Percentiles rank a stretch among this genome's conserved stretches.
Conservation (phyloP, 2,797 vertebrate genomes). For the Syncerus caffer region DNA sequence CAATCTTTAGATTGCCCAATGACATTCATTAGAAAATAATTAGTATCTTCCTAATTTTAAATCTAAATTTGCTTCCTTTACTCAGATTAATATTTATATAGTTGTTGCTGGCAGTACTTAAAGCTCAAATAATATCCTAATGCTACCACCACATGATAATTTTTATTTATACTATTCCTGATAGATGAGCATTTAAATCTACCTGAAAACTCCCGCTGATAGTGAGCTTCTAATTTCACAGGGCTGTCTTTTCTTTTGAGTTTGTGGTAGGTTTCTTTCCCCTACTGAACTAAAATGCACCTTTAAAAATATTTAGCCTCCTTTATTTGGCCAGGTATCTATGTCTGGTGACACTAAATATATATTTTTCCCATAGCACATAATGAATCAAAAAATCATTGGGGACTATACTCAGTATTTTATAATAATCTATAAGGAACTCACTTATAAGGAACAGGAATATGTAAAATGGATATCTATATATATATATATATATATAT, state of each 20-base stretch:
- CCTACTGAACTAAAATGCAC: background rate
- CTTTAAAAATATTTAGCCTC: background rate
- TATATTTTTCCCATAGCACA: background rate
- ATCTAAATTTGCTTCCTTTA: background rate
- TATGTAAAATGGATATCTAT: background rate
- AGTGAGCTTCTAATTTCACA: background rate
- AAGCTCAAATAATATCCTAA: background rate
- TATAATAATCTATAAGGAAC: background rate
- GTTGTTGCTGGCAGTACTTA: background rate
- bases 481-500: background rate
- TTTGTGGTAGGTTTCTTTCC: background rate
- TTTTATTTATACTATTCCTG: background rate
- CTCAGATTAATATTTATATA: background rate
- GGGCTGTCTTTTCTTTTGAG: background rate
- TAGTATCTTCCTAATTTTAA: background rate
- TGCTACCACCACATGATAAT: background rate
- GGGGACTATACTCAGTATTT: background rate
- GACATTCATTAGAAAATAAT: background rate
- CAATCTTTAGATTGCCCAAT: background rate
- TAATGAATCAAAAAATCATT: background rate
- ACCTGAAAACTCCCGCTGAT: background rate
- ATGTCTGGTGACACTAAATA: background rate
- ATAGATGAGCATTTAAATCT: background rate
- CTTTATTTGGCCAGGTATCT: background rate
- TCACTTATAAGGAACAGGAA: background rate